Base-by-base conservation (phyloP, 2,797 vertebrate species). In the Lepilemur ruficaudatus region DNA sequence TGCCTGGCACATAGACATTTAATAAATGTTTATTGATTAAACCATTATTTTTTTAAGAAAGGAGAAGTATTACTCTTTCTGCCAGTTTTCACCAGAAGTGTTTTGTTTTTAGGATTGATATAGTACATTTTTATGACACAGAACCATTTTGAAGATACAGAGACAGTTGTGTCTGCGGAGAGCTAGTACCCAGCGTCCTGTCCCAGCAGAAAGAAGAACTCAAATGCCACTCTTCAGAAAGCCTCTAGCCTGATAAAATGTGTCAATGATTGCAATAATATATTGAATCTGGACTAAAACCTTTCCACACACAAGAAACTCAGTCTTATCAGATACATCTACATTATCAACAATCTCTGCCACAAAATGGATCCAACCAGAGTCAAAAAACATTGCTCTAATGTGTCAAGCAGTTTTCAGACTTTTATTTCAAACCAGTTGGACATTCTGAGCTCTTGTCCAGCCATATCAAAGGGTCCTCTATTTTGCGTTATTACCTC, bases 21-120 rank as follows among this genome's bases (percentile, higher is more conserved):
- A 86, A 96, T 96, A 91, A 83, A 86, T 91, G 50, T 91, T 89
- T 96, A 93, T 69, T 93, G 94, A 96, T 96, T 89, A 89, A 95
- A 73, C 80, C 70, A 80, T 94, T 92, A 89, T n/a, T 43, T 87
- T 92, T 79, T 84, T n/a, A 89, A 73, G 63, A 94, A 91, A 89
- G 9, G 23, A 82, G 61, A 38, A 69, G 2, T 84, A 81, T 95
- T 80, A 17, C 75, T 91, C 80, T 86, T 89, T 89, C 61, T 89
- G 48, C 75, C 84, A 92, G 69, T 94, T 96, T 89, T 87, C 69
- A 65, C 46, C 93, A 83, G 46, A 89, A 70, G 7, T 86, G 46
- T 87, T 96, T 88, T 96, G 73, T 72, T 96, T 89, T 78, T 25
- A 46, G 67, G 91, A 80, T 76, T 80, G 38, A 88, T 55, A 9